Evolutionary conservation across 2,113 vertebrate species (phyloP).

Genomic region (Indicator indicator): DNA sequence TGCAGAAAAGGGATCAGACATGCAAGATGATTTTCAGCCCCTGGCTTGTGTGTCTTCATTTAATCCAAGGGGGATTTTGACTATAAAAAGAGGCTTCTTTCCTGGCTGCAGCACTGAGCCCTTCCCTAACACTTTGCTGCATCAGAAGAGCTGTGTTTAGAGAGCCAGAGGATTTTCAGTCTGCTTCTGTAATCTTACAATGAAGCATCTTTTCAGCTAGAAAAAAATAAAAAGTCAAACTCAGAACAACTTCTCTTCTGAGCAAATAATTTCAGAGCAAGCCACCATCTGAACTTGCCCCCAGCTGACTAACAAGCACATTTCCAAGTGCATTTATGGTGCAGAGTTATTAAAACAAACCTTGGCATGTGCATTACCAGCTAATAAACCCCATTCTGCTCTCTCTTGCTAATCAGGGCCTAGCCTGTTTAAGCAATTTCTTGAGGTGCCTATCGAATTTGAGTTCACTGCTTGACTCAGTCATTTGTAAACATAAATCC

Average conservation of each 20-base stretch:
- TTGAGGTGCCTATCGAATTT: constrained; percentile 14
- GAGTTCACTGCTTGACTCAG: background rate
- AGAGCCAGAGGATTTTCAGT: background rate
- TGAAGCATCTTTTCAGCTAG: background rate
- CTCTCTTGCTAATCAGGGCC: constrained; percentile 16
- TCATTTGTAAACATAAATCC: constrained; percentile 13
- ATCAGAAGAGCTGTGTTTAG: background rate
- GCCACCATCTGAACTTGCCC: background rate
- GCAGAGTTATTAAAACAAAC: constrained; percentile 17
- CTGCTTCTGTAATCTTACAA: background rate
- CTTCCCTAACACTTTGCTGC: background rate
- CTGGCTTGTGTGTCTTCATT: background rate
- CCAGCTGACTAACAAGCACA: background rate
- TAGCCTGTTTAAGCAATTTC: constrained; percentile 49
- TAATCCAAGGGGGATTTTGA: background rate
- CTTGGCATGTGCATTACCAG: constrained; percentile 7
- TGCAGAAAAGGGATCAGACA: background rate
- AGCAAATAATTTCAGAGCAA: background rate
- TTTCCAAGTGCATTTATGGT: background rate
- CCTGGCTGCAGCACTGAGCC: background rate
- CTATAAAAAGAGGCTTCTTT: background rate
- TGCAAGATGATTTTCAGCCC: background rate
- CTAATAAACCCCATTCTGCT: constrained; percentile 15
- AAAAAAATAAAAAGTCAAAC: background rate
- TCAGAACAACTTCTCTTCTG: background rate